Percentiles rank a stretch among this genome's conserved stretches.
Conservation (phyloP, 1,140 invertebrate species). For the Drosophila parvula region DNA sequence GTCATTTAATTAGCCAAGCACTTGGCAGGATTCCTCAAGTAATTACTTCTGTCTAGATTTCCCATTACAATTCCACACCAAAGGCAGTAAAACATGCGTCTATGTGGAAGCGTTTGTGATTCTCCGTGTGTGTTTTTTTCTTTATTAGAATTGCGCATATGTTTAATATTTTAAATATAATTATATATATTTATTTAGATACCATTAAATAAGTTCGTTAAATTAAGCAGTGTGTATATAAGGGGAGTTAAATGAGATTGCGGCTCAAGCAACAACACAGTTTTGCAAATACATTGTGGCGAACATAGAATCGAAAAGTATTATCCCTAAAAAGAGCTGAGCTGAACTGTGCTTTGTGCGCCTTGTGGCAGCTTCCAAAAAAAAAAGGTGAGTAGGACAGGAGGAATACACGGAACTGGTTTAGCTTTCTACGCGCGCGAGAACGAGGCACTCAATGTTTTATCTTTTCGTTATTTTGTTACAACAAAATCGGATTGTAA, state of each 20-base stretch:
- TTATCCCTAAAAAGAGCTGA: constrained; percentile 41
- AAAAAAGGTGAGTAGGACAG: constrained; percentile 20
- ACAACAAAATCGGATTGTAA: constrained; percentile 66
- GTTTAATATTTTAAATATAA: constrained; percentile 65
- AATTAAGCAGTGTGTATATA: constrained; percentile 62
- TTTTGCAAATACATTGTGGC: constrained; percentile 49
- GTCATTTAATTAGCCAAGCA: constrained; percentile 45
- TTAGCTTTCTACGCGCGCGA: constrained; percentile 66
- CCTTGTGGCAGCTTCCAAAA: constrained; percentile 38
- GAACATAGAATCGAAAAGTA: constrained; percentile 50
- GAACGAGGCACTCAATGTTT: constrained; percentile 75
- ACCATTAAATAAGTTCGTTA: constrained; percentile 69
- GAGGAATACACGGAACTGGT: constrained; percentile 26
- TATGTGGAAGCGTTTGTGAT: constrained; percentile 72
- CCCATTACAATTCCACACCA: constrained; percentile 5
- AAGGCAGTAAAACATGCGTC: constrained; percentile 40
- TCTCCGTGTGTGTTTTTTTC: constrained; percentile 53
- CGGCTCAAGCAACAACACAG: constrained; percentile 37
- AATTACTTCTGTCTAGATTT: constrained; percentile 10
- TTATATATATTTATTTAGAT: constrained; percentile 57
- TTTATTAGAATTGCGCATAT: constrained; percentile 80
- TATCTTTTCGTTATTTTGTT: constrained; percentile 38
- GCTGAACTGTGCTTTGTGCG: constrained; percentile 56
- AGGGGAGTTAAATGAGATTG: constrained; percentile 61
- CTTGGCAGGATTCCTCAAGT: constrained; percentile 51